phyloP scores from a whole-genome alignment of 2,888 invertebrate genomes.

The Nymphalis polychloros region DNA sequence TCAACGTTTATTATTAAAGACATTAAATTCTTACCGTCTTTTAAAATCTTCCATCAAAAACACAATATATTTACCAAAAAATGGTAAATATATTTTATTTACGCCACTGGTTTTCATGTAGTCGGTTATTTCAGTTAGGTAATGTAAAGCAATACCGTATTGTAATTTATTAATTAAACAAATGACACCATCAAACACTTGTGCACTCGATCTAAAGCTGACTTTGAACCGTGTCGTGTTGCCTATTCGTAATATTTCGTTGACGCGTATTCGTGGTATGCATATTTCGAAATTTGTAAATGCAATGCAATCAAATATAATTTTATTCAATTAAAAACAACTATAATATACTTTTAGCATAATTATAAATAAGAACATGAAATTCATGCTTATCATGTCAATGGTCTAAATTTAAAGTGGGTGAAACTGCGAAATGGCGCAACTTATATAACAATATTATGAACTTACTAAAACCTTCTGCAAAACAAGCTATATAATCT shows the following conservation, averaged over 20 bases:
- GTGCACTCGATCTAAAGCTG: slow-evolving; percentile 38
- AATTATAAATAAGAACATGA: too few species aligned
- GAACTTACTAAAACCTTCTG: too few species aligned
- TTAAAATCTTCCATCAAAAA: slow-evolving; percentile 42
- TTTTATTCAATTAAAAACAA: background rate
- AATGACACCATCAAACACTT: slow-evolving; percentile 34
- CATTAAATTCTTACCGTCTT: slow-evolving; percentile 34
- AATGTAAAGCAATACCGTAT: slow-evolving; percentile 20
- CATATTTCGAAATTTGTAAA: slow-evolving; percentile 19
- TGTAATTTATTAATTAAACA: slow-evolving; percentile 20
- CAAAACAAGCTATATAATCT: too few species aligned
- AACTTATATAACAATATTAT: too few species aligned
- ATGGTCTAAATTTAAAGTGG: too few species aligned
- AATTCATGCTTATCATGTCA: too few species aligned
- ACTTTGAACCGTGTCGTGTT: slow-evolving; percentile 38
- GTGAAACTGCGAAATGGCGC: too few species aligned
- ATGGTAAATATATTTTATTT: slow-evolving; percentile 39
- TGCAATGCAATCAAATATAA: background rate
- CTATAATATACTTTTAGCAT: background rate
- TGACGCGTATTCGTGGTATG: slow-evolving; percentile 15
- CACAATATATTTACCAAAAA: slow-evolving; percentile 41
- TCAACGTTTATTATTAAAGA: background rate
- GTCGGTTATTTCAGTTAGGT: slow-evolving; percentile 6
- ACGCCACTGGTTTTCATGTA: slow-evolving; percentile 38
- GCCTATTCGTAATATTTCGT: slow-evolving; percentile 30